Evolutionary conservation across 2,797 vertebrate species (phyloP).

Genomic region (Eutrigla gurnardus): DNA sequence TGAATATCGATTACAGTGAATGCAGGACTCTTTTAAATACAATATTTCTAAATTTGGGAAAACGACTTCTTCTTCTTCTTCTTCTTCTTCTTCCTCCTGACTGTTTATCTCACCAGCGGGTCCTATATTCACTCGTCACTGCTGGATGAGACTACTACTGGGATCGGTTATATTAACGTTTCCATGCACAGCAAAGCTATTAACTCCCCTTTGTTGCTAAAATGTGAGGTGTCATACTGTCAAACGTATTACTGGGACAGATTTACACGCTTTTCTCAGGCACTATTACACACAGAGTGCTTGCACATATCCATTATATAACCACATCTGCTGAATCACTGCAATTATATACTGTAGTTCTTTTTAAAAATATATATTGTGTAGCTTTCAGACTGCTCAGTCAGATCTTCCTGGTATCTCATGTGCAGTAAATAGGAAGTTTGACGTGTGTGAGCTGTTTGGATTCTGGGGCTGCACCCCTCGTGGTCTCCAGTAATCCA

Average conservation of each 20-base stretch:
- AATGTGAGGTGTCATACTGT: slow-evolving; percentile 11
- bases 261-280: background rate
- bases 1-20: background rate
- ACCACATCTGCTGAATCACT: slow-evolving; percentile 2
- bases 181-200: slow-evolving; percentile 7
- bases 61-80: too few species aligned
- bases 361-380: background rate
- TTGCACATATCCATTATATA: background rate
- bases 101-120: background rate
- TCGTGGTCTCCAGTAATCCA: slow-evolving; percentile 41
- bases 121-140: background rate
- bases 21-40: background rate
- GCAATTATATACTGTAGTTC: background rate
- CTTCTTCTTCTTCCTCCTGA: too few species aligned
- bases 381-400: slow-evolving; percentile 20
- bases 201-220: slow-evolving; percentile 1
- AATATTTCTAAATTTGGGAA: too few species aligned
- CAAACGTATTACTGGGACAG: background rate
- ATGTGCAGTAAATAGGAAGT: slow-evolving; percentile 19
- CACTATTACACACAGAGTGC: background rate
- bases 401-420: slow-evolving; percentile 12
- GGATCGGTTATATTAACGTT: slow-evolving; percentile 12
- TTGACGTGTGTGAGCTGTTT: slow-evolving; percentile 28
- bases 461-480: slow-evolving; percentile 19
- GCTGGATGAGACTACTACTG: background rate